These are phyloP conservation scores for Strigops habroptila DNA, from an alignment of 2,113 vertebrate genomes.

Conservation along the genomic window DNA sequence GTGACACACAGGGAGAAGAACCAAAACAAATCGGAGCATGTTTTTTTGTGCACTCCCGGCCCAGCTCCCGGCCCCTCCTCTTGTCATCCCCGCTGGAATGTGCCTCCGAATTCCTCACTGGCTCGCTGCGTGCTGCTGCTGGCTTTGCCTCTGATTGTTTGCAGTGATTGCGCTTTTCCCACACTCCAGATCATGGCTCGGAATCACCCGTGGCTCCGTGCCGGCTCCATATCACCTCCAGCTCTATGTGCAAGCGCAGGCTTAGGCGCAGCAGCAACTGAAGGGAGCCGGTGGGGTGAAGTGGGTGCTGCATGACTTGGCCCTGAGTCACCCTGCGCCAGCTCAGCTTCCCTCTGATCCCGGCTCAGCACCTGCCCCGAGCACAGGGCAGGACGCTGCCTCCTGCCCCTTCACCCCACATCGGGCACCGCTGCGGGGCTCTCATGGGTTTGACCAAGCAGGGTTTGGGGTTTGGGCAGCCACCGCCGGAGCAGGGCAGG, in stretches of 20 bases:
- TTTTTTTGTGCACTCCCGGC: background rate
- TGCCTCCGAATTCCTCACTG: conserved; percentile 27
- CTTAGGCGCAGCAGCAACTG: background rate
- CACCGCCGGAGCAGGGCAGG: background rate
- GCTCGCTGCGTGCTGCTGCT: conserved; percentile 55
- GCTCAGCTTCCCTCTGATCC: background rate
- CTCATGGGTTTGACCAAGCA: accelerated
- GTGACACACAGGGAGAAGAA: background rate
- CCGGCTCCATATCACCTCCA: conserved; percentile 4
- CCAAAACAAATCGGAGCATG: conserved; percentile 2
- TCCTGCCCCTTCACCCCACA: background rate
- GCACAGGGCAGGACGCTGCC: background rate
- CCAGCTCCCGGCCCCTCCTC: conserved; percentile 30
- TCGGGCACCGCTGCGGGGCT: accelerated
- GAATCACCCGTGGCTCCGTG: conserved; percentile 35
- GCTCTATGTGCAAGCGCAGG: background rate
- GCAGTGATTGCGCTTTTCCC: conserved; percentile 62
- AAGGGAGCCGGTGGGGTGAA: background rate
- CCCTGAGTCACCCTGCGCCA: conserved; percentile 11
- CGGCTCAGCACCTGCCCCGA: background rate
- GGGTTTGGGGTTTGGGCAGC: background rate
- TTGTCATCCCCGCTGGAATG: conserved; percentile 57
- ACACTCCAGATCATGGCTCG: conserved; percentile 45
- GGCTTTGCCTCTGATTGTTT: conserved; percentile 51
- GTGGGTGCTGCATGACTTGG: background rate